Base-by-base conservation (phyloP, 2,113 vertebrate species). In the Motacilla tschutschensis region DNA sequence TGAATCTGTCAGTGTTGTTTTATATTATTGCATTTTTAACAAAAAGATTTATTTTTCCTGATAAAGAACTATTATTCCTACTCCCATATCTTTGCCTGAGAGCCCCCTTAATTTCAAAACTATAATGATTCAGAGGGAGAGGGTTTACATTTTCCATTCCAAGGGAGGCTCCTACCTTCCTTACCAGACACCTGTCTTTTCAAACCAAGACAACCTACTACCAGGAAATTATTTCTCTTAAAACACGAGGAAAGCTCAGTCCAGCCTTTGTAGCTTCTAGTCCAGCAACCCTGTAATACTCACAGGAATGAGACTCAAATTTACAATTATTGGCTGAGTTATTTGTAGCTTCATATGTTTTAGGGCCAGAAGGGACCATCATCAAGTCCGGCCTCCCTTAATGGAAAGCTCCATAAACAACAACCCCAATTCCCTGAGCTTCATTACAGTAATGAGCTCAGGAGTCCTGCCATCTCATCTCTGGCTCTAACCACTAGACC, bases 201-300 rank as follows among this genome's bases (percentile, higher is more conserved):
- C 16, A 58, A 58, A 36, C 33, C 55, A 36, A 57, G 33, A 57
- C 55, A 57, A 36, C 62, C 53, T 38, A 70, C 72, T 74, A 79
- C 69, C 69, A 94, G 87, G 82, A 95, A 94, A 93, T 89, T 43
- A 92, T 69, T 91, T 93, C 72, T 88, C 81, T 82, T 83, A 77
- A 87, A 91, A 71, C 70, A 85, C 0, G 0, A 85, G 76, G 73
- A 87, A 75, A 91, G 58, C 65, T 89, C 3, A 2, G 29, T 67
- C 62, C 60, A 83, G 89, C 35, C 87, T 88, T 82, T 91, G 69
- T 57, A 92, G 72, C 81, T 84, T 53, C 67, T 35, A 58, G 72
- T 88, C 76, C 87, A 93, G 69, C 72, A 63, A 89, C 57, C n/a
- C 85, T 71, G 72, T 88, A 92, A 94, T 74, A 87, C 35, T 84